These are phyloP conservation scores for Meiosimyza platycephala DNA, from an alignment of 2,888 invertebrate genomes.

Conservation along the genomic window DNA sequence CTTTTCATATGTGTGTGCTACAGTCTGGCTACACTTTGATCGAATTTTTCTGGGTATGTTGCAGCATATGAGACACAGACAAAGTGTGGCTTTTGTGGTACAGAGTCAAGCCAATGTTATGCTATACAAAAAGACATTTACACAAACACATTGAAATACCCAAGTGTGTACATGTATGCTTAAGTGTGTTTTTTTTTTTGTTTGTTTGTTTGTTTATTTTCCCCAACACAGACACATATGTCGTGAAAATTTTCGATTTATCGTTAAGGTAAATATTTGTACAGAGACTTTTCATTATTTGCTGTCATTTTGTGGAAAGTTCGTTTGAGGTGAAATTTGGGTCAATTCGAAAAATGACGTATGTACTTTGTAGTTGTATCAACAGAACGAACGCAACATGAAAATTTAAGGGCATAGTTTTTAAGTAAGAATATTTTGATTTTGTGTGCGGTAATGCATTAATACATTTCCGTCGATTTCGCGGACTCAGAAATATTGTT, in stretches of 20 bases:
- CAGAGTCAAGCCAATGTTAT: slow-evolving; percentile 21
- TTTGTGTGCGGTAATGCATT: no score
- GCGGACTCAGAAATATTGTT: no score
- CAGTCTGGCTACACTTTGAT: no score
- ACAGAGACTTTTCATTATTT: slow-evolving; percentile 30
- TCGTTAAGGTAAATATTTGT: slow-evolving; percentile 36
- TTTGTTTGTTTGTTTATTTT: slow-evolving; percentile 13
- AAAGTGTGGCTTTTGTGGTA: slow-evolving; percentile 33
- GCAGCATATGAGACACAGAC: slow-evolving; percentile 18
- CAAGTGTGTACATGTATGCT: slow-evolving; percentile 3
- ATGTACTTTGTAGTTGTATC: no score
- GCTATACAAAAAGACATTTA: neutral
- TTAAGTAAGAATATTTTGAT: no score
- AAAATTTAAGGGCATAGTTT: no score
- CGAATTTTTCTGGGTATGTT: neutral
- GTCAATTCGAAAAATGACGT: no score
- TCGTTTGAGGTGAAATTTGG: neutral
- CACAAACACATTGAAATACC: neutral
- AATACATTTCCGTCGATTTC: no score
- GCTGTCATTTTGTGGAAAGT: slow-evolving; percentile 27
- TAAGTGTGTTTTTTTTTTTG: slow-evolving; percentile 22
- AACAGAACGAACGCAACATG: no score
- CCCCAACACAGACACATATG: slow-evolving; percentile 13
- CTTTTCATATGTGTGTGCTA: neutral
- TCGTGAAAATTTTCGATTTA: slow-evolving; percentile 36